Evolutionary conservation across 1,140 invertebrate species (phyloP).

Genomic region (Neodiprion fabricii): DNA sequence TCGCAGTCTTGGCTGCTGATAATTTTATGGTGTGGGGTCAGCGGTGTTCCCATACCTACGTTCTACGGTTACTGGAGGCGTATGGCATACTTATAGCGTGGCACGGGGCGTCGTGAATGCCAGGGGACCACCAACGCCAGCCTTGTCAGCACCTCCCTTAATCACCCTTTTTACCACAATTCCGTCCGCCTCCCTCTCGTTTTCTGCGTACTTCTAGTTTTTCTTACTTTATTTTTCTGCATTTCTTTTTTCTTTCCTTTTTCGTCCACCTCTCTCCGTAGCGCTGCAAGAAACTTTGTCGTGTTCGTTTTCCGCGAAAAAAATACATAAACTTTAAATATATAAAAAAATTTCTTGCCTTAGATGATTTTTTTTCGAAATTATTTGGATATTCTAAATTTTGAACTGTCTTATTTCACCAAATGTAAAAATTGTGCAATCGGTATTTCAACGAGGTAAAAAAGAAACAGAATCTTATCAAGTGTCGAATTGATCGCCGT

Average conservation of each 20-base stretch:
- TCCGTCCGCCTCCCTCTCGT: constrained; percentile 30
- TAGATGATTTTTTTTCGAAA: too few species aligned
- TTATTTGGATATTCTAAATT: too few species aligned
- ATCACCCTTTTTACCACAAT: constrained; percentile 43
- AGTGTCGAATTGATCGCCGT: too few species aligned
- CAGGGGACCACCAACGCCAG: constrained; percentile 31
- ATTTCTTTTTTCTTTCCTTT: constrained; percentile 14
- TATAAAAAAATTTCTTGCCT: too few species aligned
- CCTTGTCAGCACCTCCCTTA: constrained; percentile 44
- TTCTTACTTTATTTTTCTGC: too few species aligned
- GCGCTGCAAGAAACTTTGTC: constrained; percentile 15
- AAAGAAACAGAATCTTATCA: too few species aligned
- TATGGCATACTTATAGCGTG: not conserved
- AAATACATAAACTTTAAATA: too few species aligned
- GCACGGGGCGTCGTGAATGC: not conserved
- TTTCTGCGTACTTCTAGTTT: too few species aligned
- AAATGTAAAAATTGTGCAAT: too few species aligned
- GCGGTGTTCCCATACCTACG: not conserved
- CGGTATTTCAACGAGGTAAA: too few species aligned
- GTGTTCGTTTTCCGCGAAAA: too few species aligned
- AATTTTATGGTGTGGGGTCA: not conserved
- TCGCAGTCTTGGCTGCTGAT: not conserved
- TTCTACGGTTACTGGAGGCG: not conserved
- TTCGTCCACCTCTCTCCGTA: constrained; percentile 16
- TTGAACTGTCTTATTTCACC: too few species aligned